phyloP scores from a whole-genome alignment of 2,797 vertebrate species.

The Capromys pilorides region DNA sequence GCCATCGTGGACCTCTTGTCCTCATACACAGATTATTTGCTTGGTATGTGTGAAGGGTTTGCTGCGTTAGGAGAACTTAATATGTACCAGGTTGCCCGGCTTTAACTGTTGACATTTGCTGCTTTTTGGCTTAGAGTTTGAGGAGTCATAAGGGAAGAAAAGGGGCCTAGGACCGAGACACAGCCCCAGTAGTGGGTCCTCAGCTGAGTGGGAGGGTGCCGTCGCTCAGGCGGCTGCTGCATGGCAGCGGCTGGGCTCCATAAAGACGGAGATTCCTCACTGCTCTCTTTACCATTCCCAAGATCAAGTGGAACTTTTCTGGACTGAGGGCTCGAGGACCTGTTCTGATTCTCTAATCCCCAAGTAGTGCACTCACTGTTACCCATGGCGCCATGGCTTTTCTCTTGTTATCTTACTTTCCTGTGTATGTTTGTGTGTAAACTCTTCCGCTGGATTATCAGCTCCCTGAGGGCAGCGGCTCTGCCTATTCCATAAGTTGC shows the following conservation, averaged over 20 bases:
- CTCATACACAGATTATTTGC: conserved; percentile 84
- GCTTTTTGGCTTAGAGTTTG: conserved; percentile 37
- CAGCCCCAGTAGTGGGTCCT: not conserved
- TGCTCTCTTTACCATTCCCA: not conserved
- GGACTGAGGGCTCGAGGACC: not conserved
- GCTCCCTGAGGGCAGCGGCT: not conserved
- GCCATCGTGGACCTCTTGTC: conserved; percentile 85
- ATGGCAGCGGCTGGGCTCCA: not conserved
- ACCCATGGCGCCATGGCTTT: not conserved
- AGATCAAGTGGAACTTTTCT: not conserved
- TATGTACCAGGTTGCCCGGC: not conserved
- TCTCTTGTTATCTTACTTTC: not conserved
- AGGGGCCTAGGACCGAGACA: not conserved
- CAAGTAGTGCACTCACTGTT: not conserved
- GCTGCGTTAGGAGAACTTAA: not conserved
- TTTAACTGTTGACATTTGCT: not conserved
- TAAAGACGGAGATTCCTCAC: not conserved
- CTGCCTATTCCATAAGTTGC: not conserved
- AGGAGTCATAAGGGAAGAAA: not conserved
- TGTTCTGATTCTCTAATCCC: not conserved
- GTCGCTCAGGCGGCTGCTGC: not conserved
- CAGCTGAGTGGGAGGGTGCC: not conserved
- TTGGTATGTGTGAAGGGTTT: conserved; percentile 82
- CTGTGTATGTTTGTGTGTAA: not conserved
- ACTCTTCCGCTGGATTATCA: not conserved